phyloP scores from a whole-genome alignment of 2,113 vertebrate species.

The Neodon shergylaensis region DNA sequence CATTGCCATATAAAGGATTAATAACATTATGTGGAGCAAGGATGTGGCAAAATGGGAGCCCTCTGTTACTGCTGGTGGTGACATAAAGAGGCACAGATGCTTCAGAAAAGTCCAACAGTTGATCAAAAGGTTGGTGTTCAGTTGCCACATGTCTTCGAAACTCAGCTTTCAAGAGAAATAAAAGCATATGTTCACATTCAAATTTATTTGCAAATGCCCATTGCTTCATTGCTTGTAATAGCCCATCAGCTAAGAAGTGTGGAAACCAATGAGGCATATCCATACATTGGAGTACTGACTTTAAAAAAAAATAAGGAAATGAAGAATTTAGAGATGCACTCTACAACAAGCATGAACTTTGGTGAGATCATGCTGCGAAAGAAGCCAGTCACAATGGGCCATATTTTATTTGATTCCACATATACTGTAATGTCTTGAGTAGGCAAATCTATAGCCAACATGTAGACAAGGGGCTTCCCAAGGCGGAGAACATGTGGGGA shows the following conservation, averaged over 20 bases:
- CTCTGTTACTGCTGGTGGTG: not conserved
- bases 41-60: not conserved
- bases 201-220: not conserved
- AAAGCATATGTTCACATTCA: not conserved
- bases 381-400: not conserved
- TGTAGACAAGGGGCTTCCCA: not conserved
- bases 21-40: not conserved
- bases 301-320: not conserved
- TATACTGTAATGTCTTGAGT: not conserved
- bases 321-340: not conserved
- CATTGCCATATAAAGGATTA: not conserved
- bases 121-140: not conserved
- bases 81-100: too few species aligned
- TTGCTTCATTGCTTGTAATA: not conserved
- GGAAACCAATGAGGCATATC: not conserved
- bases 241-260: not conserved
- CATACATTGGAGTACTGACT: too few species aligned
- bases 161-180: not conserved
- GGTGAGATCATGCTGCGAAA: not conserved
- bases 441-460: not conserved
- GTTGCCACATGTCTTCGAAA: not conserved
- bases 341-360: not conserved
- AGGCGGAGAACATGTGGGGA: too few species aligned
- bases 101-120: not conserved
- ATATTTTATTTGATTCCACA: not conserved